phyloP scores from a whole-genome alignment of 2,797 vertebrate species.

The Alauda arvensis region DNA sequence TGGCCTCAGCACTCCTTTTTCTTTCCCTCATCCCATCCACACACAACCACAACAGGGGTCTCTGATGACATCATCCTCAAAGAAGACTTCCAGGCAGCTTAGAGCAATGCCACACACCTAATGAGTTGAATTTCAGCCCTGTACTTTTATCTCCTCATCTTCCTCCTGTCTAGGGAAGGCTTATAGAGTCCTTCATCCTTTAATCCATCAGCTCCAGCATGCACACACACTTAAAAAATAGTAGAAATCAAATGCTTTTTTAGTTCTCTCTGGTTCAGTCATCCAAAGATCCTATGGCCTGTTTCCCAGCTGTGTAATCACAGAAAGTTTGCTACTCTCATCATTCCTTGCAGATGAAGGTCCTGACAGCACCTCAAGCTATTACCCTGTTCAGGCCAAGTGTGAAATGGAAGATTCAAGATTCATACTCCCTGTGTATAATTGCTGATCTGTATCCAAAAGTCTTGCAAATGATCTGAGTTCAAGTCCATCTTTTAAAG shows the following conservation, averaged over 20 bases:
- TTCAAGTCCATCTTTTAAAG: background rate
- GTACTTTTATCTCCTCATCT: background rate
- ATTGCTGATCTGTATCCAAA: constrained; percentile 51
- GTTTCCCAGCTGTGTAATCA: constrained; percentile 41
- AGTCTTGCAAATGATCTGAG: constrained; percentile 39
- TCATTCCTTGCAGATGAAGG: constrained; percentile 47
- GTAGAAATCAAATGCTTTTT: constrained; percentile 29
- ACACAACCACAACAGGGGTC: rapidly evolving
- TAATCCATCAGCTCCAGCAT: background rate
- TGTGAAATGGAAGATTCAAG: constrained; percentile 55
- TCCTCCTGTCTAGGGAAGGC: background rate
- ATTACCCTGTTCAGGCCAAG: constrained; percentile 45
- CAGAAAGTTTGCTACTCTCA: constrained; percentile 43
- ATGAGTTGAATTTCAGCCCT: background rate
- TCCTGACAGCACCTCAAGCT: constrained; percentile 51
- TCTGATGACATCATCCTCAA: background rate
- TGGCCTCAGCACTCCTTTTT: background rate
- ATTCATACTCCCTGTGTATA: constrained; percentile 24
- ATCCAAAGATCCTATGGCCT: constrained; percentile 16
- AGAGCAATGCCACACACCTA: background rate
- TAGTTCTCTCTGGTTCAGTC: constrained; percentile 2
- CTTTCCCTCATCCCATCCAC: background rate
- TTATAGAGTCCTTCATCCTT: background rate
- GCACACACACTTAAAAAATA: background rate
- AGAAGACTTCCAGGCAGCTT: background rate